phyloP scores from a whole-genome alignment of 2,113 vertebrate species.

The Suricata suricatta region DNA sequence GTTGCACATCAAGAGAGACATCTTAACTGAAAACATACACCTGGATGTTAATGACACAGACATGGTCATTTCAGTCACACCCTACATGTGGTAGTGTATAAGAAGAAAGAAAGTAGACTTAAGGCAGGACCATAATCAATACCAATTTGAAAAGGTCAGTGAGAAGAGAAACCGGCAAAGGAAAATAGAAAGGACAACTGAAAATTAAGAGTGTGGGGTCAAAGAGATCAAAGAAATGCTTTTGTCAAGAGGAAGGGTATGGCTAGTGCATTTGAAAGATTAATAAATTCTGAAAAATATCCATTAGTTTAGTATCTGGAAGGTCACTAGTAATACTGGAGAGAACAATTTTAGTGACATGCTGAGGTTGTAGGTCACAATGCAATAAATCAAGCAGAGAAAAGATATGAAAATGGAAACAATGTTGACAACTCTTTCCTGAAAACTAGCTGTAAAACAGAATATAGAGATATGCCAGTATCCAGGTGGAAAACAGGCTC shows the following conservation, averaged over 20 bases:
- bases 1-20: not conserved
- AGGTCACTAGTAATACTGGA: not conserved
- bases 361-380: fast-evolving
- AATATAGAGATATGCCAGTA: not conserved
- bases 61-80: not conserved
- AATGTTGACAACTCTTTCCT: not conserved
- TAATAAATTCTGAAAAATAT: not conserved
- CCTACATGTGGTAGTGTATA: not conserved
- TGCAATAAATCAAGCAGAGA: not conserved
- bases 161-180: not conserved
- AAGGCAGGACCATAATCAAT: not conserved
- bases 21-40: not conserved
- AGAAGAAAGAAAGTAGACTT: not conserved
- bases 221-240: not conserved
- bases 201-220: not conserved
- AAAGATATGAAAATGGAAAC: not conserved
- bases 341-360: not conserved
- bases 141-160: not conserved
- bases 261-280: not conserved
- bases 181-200: not conserved
- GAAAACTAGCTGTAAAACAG: not conserved
- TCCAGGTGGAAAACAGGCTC: not conserved
- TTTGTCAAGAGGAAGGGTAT: not conserved
- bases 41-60: not conserved
- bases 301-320: not conserved